Conservation (phyloP, 2,113 vertebrate species). For the Oreochromis spilurus region DNA sequence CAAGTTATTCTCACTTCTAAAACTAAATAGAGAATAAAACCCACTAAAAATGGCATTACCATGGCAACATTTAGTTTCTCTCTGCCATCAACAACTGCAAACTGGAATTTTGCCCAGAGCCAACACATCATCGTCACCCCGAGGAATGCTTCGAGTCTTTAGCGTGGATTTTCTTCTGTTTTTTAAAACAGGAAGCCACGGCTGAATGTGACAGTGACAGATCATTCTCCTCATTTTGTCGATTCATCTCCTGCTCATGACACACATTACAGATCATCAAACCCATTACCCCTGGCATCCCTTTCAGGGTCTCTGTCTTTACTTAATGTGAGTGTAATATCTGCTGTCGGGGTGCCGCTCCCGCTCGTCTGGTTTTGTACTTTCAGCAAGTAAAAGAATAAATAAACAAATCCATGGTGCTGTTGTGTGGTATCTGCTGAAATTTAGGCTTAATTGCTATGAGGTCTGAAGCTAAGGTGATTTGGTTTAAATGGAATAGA, state of each 20-base stretch:
- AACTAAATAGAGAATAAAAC: neutral
- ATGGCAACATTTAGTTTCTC: neutral
- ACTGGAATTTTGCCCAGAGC: neutral
- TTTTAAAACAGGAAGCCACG: neutral
- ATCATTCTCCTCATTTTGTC: conserved; percentile 6
- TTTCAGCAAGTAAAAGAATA: neutral
- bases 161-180: neutral
- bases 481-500: neutral
- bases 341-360: conserved; percentile 9
- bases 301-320: conserved; percentile 22
- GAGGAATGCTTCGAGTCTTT: neutral
- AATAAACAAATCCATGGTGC: neutral
- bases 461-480: neutral
- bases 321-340: conserved; percentile 24
- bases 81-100: neutral
- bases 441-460: neutral
- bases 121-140: neutral
- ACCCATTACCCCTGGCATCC: conserved; percentile 29
- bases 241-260: neutral
- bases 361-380: neutral
- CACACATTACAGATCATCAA: conserved; percentile 16
- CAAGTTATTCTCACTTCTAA: neutral
- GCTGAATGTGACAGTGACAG: conserved; percentile 29
- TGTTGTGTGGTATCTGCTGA: neutral
- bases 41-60: neutral